phyloP scores from a whole-genome alignment of 2,113 vertebrate genomes.

The Melanerpes aurifrons region DNA sequence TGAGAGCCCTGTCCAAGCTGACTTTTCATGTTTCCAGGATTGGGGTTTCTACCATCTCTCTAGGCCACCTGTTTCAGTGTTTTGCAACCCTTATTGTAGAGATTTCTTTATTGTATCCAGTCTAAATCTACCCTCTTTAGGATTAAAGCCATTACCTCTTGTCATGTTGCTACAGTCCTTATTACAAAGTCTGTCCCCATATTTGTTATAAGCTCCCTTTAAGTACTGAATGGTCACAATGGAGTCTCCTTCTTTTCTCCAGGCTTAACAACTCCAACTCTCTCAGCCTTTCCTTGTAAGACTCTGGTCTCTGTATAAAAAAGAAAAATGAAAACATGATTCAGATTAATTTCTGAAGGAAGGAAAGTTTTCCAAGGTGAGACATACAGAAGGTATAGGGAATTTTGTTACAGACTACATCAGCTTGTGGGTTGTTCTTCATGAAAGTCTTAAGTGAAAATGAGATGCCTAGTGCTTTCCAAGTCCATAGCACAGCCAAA shows the following conservation, averaged over 20 bases:
- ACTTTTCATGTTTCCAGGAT: neutral
- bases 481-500: neutral
- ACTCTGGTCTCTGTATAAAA: neutral
- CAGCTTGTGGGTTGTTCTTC: neutral
- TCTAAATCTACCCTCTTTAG: no score
- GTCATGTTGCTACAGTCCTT: no score
- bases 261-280: neutral
- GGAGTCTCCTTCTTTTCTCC: neutral
- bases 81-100: no score
- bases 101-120: no score
- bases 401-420: neutral
- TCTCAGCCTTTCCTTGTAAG: neutral
- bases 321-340: neutral
- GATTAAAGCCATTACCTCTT: no score
- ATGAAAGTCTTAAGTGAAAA: neutral
- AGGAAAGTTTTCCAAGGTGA: neutral
- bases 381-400: neutral
- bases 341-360: neutral
- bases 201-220: neutral
- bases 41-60: neutral
- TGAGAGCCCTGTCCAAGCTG: neutral
- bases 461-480: neutral
- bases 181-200: no score
- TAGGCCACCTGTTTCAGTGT: no score
- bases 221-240: neutral